Percentiles rank a stretch among this genome's conserved stretches.
phyloP scores from a whole-genome alignment of 1,140 invertebrate genomes.

The Spodoptera litura region DNA sequence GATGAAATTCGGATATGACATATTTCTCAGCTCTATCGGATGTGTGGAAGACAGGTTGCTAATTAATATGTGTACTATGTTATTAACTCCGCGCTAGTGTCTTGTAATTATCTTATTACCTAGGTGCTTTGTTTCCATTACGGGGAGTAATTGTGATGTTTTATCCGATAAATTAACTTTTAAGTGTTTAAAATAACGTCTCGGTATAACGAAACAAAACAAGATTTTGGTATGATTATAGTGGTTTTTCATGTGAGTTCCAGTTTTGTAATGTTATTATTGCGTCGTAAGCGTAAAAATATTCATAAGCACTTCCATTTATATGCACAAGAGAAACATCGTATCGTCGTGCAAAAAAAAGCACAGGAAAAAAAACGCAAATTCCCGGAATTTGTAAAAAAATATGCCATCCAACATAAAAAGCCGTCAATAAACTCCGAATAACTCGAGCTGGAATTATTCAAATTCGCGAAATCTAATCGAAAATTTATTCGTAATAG shows the following conservation, averaged over 20 bases:
- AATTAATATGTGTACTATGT: too few relatives aligned
- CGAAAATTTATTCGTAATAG: constrained; percentile 46
- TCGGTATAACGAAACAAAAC: too few relatives aligned
- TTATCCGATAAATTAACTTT: too few relatives aligned
- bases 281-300: neutral
- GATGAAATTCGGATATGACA: neutral
- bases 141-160: too few relatives aligned
- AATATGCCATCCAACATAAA: constrained; percentile 19
- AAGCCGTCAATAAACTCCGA: constrained; percentile 45
- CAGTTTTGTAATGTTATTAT: too few relatives aligned
- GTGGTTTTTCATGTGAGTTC: too few relatives aligned
- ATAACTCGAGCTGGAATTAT: constrained; percentile 38
- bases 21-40: neutral
- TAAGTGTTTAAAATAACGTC: too few relatives aligned
- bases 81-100: too few relatives aligned
- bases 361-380: neutral
- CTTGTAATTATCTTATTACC: too few relatives aligned
- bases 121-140: too few relatives aligned
- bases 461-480: constrained; percentile 44
- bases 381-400: constrained; percentile 17
- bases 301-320: neutral
- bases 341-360: neutral
- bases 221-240: too few relatives aligned
- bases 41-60: neutral
- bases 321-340: too few relatives aligned